Percentiles rank a stretch among this genome's conserved stretches.
Evolutionary conservation across 2,888 invertebrate species (phyloP).

Genomic region (Blera fallax): DNA sequence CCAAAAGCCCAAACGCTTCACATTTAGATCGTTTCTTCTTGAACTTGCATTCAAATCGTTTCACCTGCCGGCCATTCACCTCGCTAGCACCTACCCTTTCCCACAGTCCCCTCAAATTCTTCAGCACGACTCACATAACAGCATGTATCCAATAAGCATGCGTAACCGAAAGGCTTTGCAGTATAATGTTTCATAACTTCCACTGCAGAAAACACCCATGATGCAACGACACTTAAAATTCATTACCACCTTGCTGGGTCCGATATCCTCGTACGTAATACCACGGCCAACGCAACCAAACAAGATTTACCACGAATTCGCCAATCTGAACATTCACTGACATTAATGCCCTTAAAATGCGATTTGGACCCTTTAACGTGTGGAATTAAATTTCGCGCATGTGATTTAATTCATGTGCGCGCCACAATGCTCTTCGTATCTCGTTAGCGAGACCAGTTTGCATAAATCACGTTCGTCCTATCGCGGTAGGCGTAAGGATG

Average conservation of each 20-base stretch:
- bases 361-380: slow-evolving; percentile 46
- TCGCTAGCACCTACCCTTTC: neutral
- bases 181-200: slow-evolving; percentile 33
- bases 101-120: neutral
- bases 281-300: neutral
- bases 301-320: slow-evolving; percentile 36
- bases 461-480: slow-evolving; percentile 54
- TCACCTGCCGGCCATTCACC: neutral
- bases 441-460: slow-evolving; percentile 50
- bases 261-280: neutral
- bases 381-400: slow-evolving; percentile 54
- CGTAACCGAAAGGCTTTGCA: slow-evolving; percentile 7
- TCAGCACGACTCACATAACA: slow-evolving; percentile 1
- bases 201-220: slow-evolving; percentile 14
- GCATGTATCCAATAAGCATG: slow-evolving; percentile 25
- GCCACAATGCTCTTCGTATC: slow-evolving; percentile 28
- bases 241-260: slow-evolving; percentile 36
- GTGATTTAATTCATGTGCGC: neutral
- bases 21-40: too few species aligned
- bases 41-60: neutral
- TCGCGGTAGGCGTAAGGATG: slow-evolving; percentile 12
- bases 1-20: too few species aligned
- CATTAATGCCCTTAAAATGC: slow-evolving; percentile 59
- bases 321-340: slow-evolving; percentile 38
- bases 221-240: slow-evolving; percentile 47